These are phyloP conservation scores for Pseudopodoces humilis DNA, from an alignment of 2,113 vertebrate species.

Conservation along the genomic window DNA sequence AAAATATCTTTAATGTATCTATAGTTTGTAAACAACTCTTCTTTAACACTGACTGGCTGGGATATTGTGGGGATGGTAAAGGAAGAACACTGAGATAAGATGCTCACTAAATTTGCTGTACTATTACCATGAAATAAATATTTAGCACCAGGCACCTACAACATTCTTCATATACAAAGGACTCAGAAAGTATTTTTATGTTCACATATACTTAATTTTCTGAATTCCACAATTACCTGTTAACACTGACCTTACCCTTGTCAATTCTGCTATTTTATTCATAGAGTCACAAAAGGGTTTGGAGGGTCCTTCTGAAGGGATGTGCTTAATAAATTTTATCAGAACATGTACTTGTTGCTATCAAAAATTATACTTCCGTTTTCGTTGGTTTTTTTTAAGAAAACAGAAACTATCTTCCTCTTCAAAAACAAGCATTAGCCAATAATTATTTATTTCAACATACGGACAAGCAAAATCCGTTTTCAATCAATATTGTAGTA, in stretches of 20 bases:
- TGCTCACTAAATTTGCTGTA: not conserved
- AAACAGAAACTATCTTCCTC: not conserved
- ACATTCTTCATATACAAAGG: not conserved
- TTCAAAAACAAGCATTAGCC: conserved; percentile 38
- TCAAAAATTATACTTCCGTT: fast-evolving
- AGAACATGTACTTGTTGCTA: not conserved
- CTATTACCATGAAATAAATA: not conserved
- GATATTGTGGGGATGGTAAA: not conserved
- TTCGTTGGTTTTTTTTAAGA: not conserved
- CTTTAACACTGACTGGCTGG: not conserved
- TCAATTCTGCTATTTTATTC: not conserved
- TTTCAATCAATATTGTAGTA: conserved; percentile 15
- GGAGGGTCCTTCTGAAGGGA: not conserved
- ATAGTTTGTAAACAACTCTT: not conserved
- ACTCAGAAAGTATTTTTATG: not conserved
- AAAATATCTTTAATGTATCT: not conserved
- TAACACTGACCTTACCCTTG: not conserved
- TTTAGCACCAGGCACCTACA: not conserved
- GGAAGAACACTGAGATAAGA: not conserved
- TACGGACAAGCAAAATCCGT: conserved; percentile 5
- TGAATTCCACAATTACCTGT: not conserved
- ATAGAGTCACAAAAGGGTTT: not conserved
- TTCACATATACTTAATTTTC: not conserved
- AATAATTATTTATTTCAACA: conserved; percentile 8
- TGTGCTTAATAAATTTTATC: not conserved